A percentile compares a stretch with the other conserved stretches of the same genome.
phyloP scores from a whole-genome alignment of 2,113 vertebrate genomes.

The Macaca mulatta region DNA sequence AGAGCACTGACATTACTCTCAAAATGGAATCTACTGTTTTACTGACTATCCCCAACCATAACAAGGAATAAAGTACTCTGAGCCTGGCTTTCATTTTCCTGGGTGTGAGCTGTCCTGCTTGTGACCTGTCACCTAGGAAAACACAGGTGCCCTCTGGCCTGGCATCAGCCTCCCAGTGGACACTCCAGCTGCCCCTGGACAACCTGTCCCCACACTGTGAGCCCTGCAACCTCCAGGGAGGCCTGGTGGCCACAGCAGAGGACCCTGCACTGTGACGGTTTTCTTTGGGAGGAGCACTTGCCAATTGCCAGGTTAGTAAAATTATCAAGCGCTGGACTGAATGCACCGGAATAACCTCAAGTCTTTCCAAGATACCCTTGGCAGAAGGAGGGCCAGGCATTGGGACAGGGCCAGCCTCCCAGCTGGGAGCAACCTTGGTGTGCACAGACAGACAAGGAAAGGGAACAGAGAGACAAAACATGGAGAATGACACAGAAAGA shows the following conservation, averaged over 20 bases:
- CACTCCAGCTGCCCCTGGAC: background rate
- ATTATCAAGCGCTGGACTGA: background rate
- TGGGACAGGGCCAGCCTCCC: background rate
- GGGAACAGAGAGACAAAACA: background rate
- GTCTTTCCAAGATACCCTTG: background rate
- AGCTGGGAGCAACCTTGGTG: background rate
- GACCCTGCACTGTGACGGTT: background rate
- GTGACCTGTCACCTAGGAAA: background rate
- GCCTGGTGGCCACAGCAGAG: background rate
- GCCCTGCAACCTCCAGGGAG: conserved; percentile 18
- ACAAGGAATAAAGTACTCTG: background rate
- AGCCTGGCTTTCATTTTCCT: background rate
- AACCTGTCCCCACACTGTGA: background rate
- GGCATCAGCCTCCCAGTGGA: background rate
- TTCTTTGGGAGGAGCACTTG: background rate
- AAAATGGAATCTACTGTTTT: background rate
- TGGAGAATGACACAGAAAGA: background rate
- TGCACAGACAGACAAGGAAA: background rate
- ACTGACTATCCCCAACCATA: background rate
- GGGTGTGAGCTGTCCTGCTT: background rate
- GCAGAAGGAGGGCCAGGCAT: background rate
- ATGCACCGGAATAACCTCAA: background rate
- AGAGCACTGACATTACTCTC: background rate
- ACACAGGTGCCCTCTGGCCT: background rate
- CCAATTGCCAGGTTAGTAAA: background rate